phyloP scores from a whole-genome alignment of 2,113 vertebrate species.

The Malaclemys terrapin region DNA sequence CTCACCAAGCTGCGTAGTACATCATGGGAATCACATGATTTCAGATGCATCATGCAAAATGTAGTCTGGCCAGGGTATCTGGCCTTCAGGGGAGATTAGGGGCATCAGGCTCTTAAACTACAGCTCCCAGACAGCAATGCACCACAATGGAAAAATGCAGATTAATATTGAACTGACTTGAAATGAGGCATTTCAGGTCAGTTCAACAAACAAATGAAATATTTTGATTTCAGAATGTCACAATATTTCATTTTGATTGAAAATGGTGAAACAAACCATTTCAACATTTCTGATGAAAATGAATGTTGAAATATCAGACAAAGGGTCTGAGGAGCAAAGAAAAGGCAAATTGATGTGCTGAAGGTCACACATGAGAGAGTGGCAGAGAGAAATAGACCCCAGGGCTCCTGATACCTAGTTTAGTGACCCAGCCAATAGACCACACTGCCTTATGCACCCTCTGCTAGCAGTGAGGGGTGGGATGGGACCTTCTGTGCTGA shows the following conservation, averaged over 20 bases:
- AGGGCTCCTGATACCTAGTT: not conserved
- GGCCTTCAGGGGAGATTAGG: too few relatives aligned
- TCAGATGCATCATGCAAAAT: too few relatives aligned
- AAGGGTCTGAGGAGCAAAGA: too few relatives aligned
- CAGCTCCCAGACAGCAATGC: not conserved
- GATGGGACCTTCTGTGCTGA: not conserved
- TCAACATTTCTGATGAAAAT: too few relatives aligned
- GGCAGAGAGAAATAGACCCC: not conserved
- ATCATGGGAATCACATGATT: too few relatives aligned
- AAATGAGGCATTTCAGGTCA: slow-evolving; percentile 61
- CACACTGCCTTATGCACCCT: not conserved
- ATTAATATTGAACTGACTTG: slow-evolving; percentile 44
- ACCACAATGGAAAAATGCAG: not conserved
- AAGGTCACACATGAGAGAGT: not conserved
- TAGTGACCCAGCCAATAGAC: not conserved
- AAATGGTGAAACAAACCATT: too few relatives aligned
- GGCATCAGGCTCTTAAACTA: too few relatives aligned
- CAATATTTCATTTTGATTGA: too few relatives aligned
- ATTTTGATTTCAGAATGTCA: slow-evolving; percentile 64
- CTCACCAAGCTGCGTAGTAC: too few relatives aligned
- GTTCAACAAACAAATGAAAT: slow-evolving; percentile 56
- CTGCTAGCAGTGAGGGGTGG: not conserved
- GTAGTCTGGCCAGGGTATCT: too few relatives aligned
- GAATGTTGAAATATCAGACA: too few relatives aligned
- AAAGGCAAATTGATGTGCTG: not conserved